phyloP scores from a whole-genome alignment of 2,888 invertebrate genomes.

The Eupithecia abbreviata region DNA sequence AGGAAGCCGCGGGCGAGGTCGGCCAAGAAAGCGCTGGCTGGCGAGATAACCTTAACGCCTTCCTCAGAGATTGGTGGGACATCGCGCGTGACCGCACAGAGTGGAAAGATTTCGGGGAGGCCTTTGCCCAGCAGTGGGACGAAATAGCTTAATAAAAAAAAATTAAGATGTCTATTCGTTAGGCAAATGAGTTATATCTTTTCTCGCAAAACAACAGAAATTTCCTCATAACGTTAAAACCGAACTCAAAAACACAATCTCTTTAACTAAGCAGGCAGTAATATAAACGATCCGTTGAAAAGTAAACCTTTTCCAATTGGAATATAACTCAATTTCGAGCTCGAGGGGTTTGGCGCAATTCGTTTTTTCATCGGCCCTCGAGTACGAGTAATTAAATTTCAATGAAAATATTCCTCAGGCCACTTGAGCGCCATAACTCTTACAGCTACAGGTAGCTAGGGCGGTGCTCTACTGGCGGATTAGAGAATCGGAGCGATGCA shows the following conservation, averaged over 20 bases:
- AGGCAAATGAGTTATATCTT: neutral
- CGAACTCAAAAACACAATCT: neutral
- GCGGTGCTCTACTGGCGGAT: slow-evolving; percentile 19
- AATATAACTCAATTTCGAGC: slow-evolving; percentile 21
- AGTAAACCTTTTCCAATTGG: slow-evolving; percentile 19
- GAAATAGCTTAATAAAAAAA: too few relatives aligned
- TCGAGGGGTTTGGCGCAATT: slow-evolving; percentile 14
- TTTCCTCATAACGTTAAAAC: neutral
- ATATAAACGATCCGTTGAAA: slow-evolving; percentile 7
- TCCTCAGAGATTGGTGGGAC: too few relatives aligned
- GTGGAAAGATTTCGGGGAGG: too few relatives aligned
- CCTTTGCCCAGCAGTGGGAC: too few relatives aligned
- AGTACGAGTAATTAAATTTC: slow-evolving; percentile 48
- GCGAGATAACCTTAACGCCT: too few relatives aligned
- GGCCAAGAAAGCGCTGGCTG: too few relatives aligned
- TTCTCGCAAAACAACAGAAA: neutral
- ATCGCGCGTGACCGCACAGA: too few relatives aligned
- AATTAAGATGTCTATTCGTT: neutral
- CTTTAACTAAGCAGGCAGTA: neutral
- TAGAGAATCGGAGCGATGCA: slow-evolving; percentile 1
- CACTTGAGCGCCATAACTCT: slow-evolving; percentile 46
- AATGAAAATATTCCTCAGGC: slow-evolving; percentile 49
- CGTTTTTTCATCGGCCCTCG: slow-evolving; percentile 35
- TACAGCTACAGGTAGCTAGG: slow-evolving; percentile 43
- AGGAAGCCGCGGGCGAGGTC: too few relatives aligned